phyloP scores from a whole-genome alignment of 2,113 vertebrate species.

The Phocoena sinus region DNA sequence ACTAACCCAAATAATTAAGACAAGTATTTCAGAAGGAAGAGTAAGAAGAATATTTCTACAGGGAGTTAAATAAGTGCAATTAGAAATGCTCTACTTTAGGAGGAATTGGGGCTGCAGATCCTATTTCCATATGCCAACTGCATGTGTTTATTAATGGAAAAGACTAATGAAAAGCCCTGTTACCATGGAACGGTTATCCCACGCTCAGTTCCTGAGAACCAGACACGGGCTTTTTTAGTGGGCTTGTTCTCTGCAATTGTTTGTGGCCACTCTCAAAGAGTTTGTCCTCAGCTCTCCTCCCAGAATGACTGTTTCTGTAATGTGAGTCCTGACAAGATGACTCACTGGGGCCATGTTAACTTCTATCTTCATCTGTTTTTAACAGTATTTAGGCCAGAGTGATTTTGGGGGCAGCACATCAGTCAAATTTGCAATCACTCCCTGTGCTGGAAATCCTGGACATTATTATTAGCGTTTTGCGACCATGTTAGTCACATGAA shows the following conservation, averaged over 20 bases:
- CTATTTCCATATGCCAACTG: background rate
- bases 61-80: background rate
- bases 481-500: constrained; percentile 66
- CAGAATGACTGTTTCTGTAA: constrained; percentile 66
- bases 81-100: background rate
- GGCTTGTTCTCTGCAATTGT: constrained; percentile 62
- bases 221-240: constrained; percentile 55
- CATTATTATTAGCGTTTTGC: constrained; percentile 38
- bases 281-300: constrained; percentile 71
- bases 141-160: constrained; percentile 51
- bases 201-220: constrained; percentile 62
- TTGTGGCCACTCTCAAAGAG: constrained; percentile 68
- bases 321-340: constrained; percentile 65
- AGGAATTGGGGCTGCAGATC: background rate
- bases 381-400: constrained; percentile 71
- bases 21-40: background rate
- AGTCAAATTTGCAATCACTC: constrained; percentile 62
- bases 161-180: constrained; percentile 65
- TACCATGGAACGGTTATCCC: constrained; percentile 58
- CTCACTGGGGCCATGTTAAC: constrained; percentile 65
- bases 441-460: constrained; percentile 68
- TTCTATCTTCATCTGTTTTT: constrained; percentile 78
- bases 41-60: background rate
- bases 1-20: background rate
- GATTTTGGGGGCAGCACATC: constrained; percentile 35